Evolutionary conservation across 2,113 vertebrate genomes (phyloP), one percentile per base, ranked within the genome.

Genomic region (Eupsittula cactorum): DNA sequence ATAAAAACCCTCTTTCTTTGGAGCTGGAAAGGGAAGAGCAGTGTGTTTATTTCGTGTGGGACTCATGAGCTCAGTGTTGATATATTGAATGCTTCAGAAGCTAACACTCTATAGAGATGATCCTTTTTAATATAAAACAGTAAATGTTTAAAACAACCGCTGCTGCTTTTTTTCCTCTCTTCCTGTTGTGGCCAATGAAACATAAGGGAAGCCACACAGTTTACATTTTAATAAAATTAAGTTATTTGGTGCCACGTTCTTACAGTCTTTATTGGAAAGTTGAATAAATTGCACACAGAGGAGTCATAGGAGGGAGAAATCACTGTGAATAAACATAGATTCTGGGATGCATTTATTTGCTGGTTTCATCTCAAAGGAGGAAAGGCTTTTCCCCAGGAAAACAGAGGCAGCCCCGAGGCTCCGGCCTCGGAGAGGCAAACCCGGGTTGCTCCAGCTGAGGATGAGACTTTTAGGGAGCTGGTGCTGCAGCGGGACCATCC

Each of bases 231-330:
- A 97, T 96, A 97, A 97, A 96, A 98, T 97, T 97, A 97, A 97
- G 93, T 96, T 95, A 97, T 96, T 91, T 89, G 95, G 95, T 97
- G 97, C 88, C 93, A 87, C 1, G 82, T 97, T 97, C 82, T 97
- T 95, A 77, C 95, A 97, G 96, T 97, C 96, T 97, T 97, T 97
- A 98, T 97, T 97, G 92, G 92, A 93, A 95, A 97, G 96, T 96
- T 96, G 96, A 97, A 95, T 88, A 95, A 97, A 98, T 98, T 98
- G 97, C 97, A 98, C 97, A 98, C 97, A 82, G 90, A 95, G 93
- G 96, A 96, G 95, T 94, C 96, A 93, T 85, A 96, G 78, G 90
- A 96, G 93, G 94, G 95, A 96, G 93, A 95, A 98, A 97, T 98
- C 97, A 98, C 91, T 64, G 65, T 23, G 92, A 96, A 97, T 93